Base-by-base conservation (phyloP, 2,888 invertebrate genomes). In the Leptarthrus brevirostris region DNA sequence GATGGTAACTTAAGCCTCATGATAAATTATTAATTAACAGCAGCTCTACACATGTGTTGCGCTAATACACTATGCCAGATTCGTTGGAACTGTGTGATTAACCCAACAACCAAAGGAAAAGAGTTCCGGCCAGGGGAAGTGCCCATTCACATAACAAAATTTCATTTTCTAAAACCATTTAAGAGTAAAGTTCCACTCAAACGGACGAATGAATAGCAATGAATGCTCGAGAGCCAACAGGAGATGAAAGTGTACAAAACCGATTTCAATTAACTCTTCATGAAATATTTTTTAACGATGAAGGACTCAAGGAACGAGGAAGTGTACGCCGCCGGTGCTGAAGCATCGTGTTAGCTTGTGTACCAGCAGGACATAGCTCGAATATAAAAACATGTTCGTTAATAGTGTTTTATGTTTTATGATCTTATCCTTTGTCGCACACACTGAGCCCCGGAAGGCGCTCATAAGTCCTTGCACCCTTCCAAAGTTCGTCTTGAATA, bases 261-360 rank as follows among this genome's bases (percentile, higher is more conserved):
- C 76, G 76, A 76, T 76, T 76, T 76, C 76, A 76, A 76, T 76
- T 76, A 76, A 76, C 75, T 75, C 74, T 75, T 75, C 74, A 75
- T 75, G 69, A 75, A 75, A 75, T 72, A 75, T 75, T 73, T 73
- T 75, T 71, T 49, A 52, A 70, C 52, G 49, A 34, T 49, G 70
- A 70, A 70, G 70, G 70, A 70, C 70, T 70, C 53, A 52, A 53
- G 52, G 70, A 70, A 70, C 24, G 53, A 70, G 70, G 70, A 70
- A 70, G 53, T 70, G 30, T 34, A 3, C 14, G 70, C 53, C 52
- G 70, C 49, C 70, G 70, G 70, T 70, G 18, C 40, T 61, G 40
- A 10, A 16, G 36, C 61, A 34, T 24, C 34, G 6, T 34, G 36
- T 36, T 66, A 36, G 40, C 12, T n/a, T n/a, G 40, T 47, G 47